Conservation (phyloP, 2,797 vertebrate genomes). For the Ctenopoma kingsleyae region DNA sequence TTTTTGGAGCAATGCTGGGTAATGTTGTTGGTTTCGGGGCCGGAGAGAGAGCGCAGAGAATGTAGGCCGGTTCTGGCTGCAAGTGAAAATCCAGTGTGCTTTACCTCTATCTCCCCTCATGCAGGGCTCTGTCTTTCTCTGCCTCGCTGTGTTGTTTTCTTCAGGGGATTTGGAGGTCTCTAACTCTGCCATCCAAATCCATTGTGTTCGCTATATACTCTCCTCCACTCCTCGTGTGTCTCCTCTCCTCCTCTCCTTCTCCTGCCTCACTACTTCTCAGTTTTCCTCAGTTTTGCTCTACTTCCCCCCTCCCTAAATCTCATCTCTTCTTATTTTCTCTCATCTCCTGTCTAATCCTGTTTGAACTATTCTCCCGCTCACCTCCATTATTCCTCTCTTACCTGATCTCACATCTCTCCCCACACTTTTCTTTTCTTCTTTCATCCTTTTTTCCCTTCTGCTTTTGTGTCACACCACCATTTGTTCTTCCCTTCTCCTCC, state of each 20-base stretch:
- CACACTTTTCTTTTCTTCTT: neutral
- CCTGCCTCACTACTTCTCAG: constrained; percentile 18
- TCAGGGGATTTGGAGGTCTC: constrained; percentile 64
- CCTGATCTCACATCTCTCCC: constrained; percentile 19
- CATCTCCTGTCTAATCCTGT: constrained; percentile 45
- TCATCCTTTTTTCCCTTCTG: neutral
- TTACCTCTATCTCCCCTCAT: constrained; percentile 73
- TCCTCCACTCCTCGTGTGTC: constrained; percentile 28
- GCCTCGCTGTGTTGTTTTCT: constrained; percentile 65
- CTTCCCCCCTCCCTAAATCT: constrained; percentile 20
- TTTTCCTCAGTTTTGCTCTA: neutral
- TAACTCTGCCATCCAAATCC: constrained; percentile 66
- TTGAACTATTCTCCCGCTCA: constrained; percentile 17
- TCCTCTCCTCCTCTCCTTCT: constrained; percentile 37
- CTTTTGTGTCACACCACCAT: neutral
- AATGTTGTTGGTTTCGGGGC: constrained; percentile 38
- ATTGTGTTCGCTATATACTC: constrained; percentile 47
- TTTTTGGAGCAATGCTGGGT: constrained; percentile 45
- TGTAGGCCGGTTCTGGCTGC: constrained; percentile 55
- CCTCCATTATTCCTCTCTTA: constrained; percentile 2
- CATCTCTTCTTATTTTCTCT: constrained; percentile 17
- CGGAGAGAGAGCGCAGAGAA: constrained; percentile 34
- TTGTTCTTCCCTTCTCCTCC: neutral
- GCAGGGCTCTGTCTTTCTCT: constrained; percentile 58
- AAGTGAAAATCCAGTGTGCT: constrained; percentile 45